These are phyloP conservation scores for Lichenostomus cassidix DNA, from an alignment of 2,113 vertebrate genomes.

Conservation along the genomic window DNA sequence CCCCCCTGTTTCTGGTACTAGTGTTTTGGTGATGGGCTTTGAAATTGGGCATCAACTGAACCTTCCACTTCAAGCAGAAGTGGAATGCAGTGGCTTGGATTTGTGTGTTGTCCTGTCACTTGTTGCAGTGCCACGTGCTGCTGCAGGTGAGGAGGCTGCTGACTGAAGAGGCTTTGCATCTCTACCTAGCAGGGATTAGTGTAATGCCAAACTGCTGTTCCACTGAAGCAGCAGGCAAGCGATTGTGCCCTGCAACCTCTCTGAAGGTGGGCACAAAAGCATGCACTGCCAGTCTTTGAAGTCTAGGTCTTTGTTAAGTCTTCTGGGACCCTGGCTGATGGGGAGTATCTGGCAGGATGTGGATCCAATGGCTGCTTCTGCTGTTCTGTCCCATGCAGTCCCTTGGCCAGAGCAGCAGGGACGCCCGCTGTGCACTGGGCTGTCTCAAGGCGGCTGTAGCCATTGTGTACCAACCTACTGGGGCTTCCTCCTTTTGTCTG, in stretches of 20 bases:
- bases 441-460: not conserved
- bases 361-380: not conserved
- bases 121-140: conserved; percentile 28
- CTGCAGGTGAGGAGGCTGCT: conserved; percentile 9
- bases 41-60: not conserved
- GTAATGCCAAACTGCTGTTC: not conserved
- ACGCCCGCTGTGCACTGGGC: not conserved
- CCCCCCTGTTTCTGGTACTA: not conserved
- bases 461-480: not conserved
- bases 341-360: not conserved
- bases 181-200: not conserved
- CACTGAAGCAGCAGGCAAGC: not conserved
- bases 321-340: not conserved
- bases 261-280: not conserved
- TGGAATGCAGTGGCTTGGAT: not conserved
- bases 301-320: not conserved
- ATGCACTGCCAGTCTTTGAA: not conserved
- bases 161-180: not conserved
- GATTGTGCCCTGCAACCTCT: not conserved
- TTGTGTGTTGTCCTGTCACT: not conserved
- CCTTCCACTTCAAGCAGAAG: not conserved
- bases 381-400: not conserved
- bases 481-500: conserved; percentile 44
- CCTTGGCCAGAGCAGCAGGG: not conserved
- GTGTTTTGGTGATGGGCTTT: not conserved